Evolutionary conservation across 2,113 vertebrate genomes (phyloP).

Genomic region (Pluvialis apricaria): DNA sequence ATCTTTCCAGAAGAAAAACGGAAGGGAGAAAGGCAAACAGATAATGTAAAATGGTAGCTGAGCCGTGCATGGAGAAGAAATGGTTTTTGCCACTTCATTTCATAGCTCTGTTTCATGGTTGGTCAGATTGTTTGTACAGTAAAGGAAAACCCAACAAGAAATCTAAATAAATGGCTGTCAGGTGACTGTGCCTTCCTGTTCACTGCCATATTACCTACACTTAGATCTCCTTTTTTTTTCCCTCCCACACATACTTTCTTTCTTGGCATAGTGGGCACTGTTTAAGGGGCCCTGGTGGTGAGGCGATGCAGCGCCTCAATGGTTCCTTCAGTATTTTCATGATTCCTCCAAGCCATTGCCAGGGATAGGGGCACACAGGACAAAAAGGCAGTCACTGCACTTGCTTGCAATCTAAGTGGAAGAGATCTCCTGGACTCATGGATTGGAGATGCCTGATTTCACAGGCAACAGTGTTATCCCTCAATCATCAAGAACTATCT

Average conservation of each 20-base stretch:
- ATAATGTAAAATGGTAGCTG: neutral
- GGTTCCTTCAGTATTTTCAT: neutral
- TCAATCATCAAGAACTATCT: neutral
- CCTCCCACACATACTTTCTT: neutral
- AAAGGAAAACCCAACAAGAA: neutral
- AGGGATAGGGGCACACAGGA: neutral
- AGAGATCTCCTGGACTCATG: neutral
- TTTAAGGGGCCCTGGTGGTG: rapidly evolving
- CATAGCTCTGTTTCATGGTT: neutral
- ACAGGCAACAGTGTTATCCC: neutral
- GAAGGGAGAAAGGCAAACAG: neutral
- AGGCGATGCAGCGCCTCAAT: rapidly evolving
- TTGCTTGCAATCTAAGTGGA: neutral
- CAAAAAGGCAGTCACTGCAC: neutral
- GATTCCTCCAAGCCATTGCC: neutral
- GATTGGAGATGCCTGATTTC: neutral
- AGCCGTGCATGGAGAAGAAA: neutral
- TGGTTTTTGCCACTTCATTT: neutral
- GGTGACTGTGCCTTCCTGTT: neutral
- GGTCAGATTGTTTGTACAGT: neutral
- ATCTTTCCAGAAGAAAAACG: neutral
- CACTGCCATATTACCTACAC: neutral
- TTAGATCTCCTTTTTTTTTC: neutral
- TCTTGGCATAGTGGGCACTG: neutral
- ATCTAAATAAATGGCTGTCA: neutral